Evolutionary conservation across 1,140 invertebrate species (phyloP).

Genomic region (Pseudobourletiella spinata): DNA sequence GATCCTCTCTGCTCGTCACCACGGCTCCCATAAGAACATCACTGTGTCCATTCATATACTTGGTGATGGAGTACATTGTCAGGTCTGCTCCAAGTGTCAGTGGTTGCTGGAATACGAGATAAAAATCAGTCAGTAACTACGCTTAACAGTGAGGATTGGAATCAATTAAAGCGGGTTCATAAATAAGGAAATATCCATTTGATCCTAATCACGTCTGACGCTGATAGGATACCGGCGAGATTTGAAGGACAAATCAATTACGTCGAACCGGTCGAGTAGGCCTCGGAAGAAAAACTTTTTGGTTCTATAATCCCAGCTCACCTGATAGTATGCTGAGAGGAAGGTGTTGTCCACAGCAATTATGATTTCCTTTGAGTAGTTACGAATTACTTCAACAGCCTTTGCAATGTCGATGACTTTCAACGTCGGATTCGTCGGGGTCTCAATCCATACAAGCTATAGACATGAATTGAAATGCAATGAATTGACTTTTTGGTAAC

Average conservation of each 20-base stretch:
- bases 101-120: slow-evolving; percentile 64
- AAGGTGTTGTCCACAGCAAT: slow-evolving; percentile 97
- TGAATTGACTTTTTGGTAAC: too few relatives aligned
- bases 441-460: slow-evolving; percentile 92
- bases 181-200: too few relatives aligned
- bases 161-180: too few relatives aligned
- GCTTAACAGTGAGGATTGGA: too few relatives aligned
- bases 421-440: slow-evolving; percentile 93
- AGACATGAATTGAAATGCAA: slow-evolving; percentile 6
- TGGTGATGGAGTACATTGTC: slow-evolving; percentile 86
- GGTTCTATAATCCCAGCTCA: too few relatives aligned
- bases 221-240: too few relatives aligned
- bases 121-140: slow-evolving; percentile 21
- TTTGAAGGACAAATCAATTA: too few relatives aligned
- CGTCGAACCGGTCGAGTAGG: too few relatives aligned
- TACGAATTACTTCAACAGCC: slow-evolving; percentile 55
- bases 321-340: slow-evolving; percentile 87
- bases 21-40: slow-evolving; percentile 95
- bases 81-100: slow-evolving; percentile 85
- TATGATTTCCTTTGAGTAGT: slow-evolving; percentile 56
- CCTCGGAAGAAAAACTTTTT: too few relatives aligned
- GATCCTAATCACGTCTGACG: too few relatives aligned
- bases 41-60: slow-evolving; percentile 74
- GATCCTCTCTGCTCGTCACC: slow-evolving; percentile 60
- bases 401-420: slow-evolving; percentile 83